Conservation (phyloP, 2,797 vertebrate species). For the Helostoma temminkii region DNA sequence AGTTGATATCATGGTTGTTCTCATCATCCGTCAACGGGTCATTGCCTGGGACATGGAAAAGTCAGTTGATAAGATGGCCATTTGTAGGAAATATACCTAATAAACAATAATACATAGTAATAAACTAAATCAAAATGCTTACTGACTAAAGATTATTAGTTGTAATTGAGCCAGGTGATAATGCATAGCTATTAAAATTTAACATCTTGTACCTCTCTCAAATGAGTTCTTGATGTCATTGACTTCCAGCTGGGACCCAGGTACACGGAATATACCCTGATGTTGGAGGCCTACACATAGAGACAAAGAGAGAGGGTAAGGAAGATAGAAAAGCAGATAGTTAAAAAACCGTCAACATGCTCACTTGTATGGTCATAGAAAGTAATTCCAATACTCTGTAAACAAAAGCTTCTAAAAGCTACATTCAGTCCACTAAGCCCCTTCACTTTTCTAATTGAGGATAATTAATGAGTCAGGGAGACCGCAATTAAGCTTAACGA, state of each 20-base stretch:
- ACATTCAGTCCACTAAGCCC: constrained; percentile 57
- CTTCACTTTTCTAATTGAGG: constrained; percentile 73
- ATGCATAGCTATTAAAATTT: constrained; percentile 27
- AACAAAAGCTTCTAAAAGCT: constrained; percentile 44
- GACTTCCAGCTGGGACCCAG: constrained; percentile 98
- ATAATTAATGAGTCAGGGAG: constrained; percentile 67
- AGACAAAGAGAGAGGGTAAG: constrained; percentile 5
- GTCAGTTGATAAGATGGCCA: too few relatives aligned
- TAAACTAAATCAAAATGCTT: not conserved
- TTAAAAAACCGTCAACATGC: not conserved
- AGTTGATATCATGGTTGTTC: constrained; percentile 99
- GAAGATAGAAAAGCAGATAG: not conserved
- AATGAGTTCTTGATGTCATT: constrained; percentile 99
- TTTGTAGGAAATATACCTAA: not conserved
- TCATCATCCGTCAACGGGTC: constrained; percentile 97
- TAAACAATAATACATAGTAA: not conserved
- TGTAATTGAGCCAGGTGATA: not conserved
- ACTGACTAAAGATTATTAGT: not conserved
- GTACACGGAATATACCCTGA: constrained; percentile 97
- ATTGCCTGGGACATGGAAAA: constrained; percentile 86
- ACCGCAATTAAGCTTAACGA: constrained; percentile 55
- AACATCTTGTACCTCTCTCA: constrained; percentile 89
- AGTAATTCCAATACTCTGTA: constrained; percentile 23
- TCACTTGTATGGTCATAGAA: not conserved
- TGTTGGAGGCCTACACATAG: constrained; percentile 92